Evolutionary conservation across 1,140 invertebrate genomes (phyloP), one percentile per base, ranked within the genome.

Genomic region (Sitophilus oryzae): DNA sequence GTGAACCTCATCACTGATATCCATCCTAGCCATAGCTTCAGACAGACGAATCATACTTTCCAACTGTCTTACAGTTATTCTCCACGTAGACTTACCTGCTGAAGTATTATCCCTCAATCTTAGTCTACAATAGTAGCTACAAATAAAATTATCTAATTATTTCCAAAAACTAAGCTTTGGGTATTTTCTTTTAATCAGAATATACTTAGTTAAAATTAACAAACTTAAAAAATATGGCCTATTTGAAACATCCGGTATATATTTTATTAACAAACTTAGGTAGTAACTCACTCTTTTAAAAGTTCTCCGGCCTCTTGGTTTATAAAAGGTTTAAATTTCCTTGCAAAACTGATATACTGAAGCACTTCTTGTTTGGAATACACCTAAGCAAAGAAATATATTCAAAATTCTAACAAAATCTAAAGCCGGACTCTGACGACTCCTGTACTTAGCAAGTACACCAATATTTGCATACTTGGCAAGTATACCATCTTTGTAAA

Each of bases 1-100:
- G 4, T 82, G 79, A 10, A 98, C 94, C 69, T 89, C 83, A 59
- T 95, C 91, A 52, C 82, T 84, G 72, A 96, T 99, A 73, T 97
- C 87, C 76, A 99, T 83, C 71, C 95, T 87, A 25, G 97, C 96
- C 79, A 97, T 88, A 9, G 89, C 93, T 76, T 99, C 97, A 3
- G 94, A 91, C 9, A 99, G 76, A 22, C 96, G 86, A 63, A 99
- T 86, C 81, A 99, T 86, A 67, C 92, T 96, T 76, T 99, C 97
- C 43, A 99, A 76, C 71, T 99, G 96, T n/a, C 97, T 78, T n/a
- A 99, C 96, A 0, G 96, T 99, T 52, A 98, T 96, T 43, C 95
- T 77, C 92, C 94, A 98, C 0, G 88, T 85, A 18, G 89, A 89
- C 47, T 84, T 85, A 3, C 80, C 76, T 1, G 82, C 78, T 18